phyloP scores from a whole-genome alignment of 1,140 invertebrate genomes.

The Micrasema longulum region DNA sequence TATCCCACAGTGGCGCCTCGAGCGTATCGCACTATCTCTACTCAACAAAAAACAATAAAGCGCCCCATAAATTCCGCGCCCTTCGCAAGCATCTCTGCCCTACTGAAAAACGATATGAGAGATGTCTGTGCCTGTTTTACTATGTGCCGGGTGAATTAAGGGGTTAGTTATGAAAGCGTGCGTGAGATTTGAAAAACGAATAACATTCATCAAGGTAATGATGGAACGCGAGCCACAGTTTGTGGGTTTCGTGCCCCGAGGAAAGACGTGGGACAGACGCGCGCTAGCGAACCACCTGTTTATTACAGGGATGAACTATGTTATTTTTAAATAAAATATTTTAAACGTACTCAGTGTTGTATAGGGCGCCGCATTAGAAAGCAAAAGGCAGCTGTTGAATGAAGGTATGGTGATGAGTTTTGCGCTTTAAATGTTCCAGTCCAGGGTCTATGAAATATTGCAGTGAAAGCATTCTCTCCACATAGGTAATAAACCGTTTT shows the following conservation, averaged over 20 bases:
- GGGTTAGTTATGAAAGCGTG: too few species aligned
- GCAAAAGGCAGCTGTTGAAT: too few species aligned
- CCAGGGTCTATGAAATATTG: too few species aligned
- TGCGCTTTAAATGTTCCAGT: too few species aligned
- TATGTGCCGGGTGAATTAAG: neutral
- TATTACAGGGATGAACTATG: conserved; percentile 3
- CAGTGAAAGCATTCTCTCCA: too few species aligned
- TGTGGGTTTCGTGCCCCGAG: conserved; percentile 3
- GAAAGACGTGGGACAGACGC: conserved; percentile 4
- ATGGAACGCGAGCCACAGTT: conserved; percentile 2
- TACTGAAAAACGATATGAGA: neutral
- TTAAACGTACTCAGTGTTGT: too few species aligned
- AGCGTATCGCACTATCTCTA: neutral
- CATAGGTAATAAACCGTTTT: too few species aligned
- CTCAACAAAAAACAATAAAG: neutral
- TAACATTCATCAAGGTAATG: conserved; percentile 24
- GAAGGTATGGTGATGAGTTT: too few species aligned
- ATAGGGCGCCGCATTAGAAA: too few species aligned
- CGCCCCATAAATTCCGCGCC: neutral
- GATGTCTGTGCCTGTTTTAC: neutral
- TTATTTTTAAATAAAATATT: too few species aligned
- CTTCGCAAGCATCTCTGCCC: too few species aligned
- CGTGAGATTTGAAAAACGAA: neutral
- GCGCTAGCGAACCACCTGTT: conserved; percentile 18
- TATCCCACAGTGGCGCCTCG: conserved; percentile 21